Evolutionary conservation across 2,888 invertebrate genomes (phyloP), one percentile per base, ranked within the genome.

Genomic region (Sialis lutaria): DNA sequence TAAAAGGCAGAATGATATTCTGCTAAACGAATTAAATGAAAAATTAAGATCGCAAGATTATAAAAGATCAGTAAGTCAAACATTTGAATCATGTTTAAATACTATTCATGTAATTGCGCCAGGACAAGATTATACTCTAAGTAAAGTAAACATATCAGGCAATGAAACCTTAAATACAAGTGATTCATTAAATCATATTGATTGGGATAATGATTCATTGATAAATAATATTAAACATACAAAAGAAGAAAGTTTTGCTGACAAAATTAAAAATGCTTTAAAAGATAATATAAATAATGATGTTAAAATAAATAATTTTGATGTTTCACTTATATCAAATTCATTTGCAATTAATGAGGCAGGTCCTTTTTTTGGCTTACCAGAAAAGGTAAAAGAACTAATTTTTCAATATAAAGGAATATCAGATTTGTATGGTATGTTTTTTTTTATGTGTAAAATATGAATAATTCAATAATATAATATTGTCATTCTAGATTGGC

Each of bases 361-460:
- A 31, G 75, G 74, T 1, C 62, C 68, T 8, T 93, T 89, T 64
- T 91, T 83, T 70, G 91, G 87, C 0, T 67, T 93, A 39, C 87
- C 92, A 1, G 60, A 70, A 1, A 69, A 67, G 55, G 80, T 87
- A 0, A 76, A 79, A 60, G 67, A 72, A 8, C 64, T 92, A 52
- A 77, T 93, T 52, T 74, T 79, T 54, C 70, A 74, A 50, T 78
- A 79, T 54, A 82, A 87, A 60, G 84, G 84, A 52, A 91, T 93
- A 51, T 73, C 75, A 22, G 74, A 76, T 52, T 72, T 93, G 53
- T 92, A 92, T 72, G 83, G 89, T 89, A 46, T 46, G 37, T 46
- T 12, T 46, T 45, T 42, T 22, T 22, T 2, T 12, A 31, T 13
- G 3, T 13, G 6, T 9, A 22, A 42, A 42, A 42, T 8, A 42